phyloP scores from a whole-genome alignment of 2,113 vertebrate species.

The Mormyrus lacerda region DNA sequence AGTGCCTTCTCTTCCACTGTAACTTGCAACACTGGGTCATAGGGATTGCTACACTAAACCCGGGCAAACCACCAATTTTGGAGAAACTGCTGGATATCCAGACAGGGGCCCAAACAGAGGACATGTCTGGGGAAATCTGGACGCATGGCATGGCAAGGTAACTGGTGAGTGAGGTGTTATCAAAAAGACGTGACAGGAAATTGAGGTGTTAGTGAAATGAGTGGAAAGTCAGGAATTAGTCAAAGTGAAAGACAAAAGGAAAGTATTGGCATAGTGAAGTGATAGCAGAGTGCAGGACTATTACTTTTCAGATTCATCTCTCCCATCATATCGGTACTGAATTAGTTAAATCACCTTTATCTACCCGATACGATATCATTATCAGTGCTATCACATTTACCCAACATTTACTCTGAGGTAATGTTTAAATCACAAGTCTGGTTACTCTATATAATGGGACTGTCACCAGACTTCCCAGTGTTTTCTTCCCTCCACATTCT shows the following conservation, averaged over 20 bases:
- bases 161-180: not conserved
- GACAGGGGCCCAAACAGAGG: not conserved
- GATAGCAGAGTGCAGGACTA: not conserved
- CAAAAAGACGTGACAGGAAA: not conserved
- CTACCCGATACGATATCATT: not conserved
- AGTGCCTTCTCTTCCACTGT: not conserved
- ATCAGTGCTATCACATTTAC: not conserved
- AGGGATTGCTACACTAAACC: not conserved
- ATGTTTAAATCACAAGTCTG: not conserved
- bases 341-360: not conserved
- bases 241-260: not conserved
- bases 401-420: not conserved
- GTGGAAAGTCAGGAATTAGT: not conserved
- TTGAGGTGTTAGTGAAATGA: not conserved
- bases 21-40: not conserved
- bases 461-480: not conserved
- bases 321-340: not conserved
- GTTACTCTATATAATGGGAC: not conserved
- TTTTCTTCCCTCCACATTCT: not conserved
- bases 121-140: not conserved
- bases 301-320: not conserved
- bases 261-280: not conserved
- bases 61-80: not conserved
- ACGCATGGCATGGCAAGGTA: not conserved
- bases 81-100: not conserved